Conservation (phyloP, 2,113 vertebrate species). For the Leptodactylus fuscus region DNA sequence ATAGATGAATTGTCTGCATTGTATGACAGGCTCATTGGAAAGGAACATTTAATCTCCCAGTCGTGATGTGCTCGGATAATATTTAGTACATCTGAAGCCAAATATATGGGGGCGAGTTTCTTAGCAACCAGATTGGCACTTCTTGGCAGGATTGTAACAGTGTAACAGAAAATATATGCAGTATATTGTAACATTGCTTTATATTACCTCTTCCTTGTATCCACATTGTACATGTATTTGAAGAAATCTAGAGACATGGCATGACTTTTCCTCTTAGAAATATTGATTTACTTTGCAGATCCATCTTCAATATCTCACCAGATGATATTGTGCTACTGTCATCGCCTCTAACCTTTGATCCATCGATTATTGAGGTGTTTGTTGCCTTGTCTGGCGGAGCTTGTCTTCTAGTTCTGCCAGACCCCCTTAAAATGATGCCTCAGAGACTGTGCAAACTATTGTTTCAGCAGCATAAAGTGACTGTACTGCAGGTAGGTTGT, state of each 20-base stretch:
- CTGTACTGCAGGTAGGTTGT: conserved; percentile 86
- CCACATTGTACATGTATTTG: neutral
- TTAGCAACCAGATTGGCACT: conserved; percentile 14
- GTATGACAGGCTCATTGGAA: neutral
- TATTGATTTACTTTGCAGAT: conserved; percentile 71
- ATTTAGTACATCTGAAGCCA: conserved; percentile 23
- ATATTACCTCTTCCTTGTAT: neutral
- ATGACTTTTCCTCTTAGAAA: neutral
- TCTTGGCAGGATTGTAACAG: neutral
- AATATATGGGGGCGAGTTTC: conserved; percentile 10
- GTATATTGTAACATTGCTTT: neutral
- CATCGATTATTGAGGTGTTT: conserved; percentile 93
- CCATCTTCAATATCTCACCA: conserved; percentile 81
- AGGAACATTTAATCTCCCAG: neutral
- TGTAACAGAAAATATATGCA: neutral
- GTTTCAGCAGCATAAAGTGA: conserved; percentile 82
- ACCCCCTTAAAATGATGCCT: conserved; percentile 82
- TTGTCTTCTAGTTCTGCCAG: conserved; percentile 86
- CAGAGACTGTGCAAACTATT: conserved; percentile 77
- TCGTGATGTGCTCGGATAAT: conserved; percentile 26
- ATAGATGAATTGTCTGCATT: neutral
- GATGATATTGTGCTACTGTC: conserved; percentile 89
- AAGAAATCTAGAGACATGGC: too few relatives aligned
- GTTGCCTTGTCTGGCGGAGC: conserved; percentile 87
- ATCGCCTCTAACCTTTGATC: conserved; percentile 95